Percentiles rank a stretch among this genome's conserved stretches.
Conservation (phyloP, 2,797 vertebrate species). For the Siniperca obscura region DNA sequence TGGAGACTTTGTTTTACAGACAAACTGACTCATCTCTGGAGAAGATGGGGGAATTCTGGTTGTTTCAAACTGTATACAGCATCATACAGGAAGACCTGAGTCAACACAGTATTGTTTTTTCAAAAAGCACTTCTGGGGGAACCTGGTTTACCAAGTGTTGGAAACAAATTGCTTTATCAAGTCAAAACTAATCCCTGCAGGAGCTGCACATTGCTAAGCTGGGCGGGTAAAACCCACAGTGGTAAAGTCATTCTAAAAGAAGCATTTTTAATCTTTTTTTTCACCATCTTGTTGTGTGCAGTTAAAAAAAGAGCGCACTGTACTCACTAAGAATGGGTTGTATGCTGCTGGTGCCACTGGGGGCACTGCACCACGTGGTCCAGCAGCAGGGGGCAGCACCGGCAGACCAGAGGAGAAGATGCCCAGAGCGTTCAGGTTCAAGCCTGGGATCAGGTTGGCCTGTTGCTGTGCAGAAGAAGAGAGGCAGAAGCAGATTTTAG, state of each 20-base stretch:
- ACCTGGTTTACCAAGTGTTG: constrained; percentile 38
- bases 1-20: constrained; percentile 74
- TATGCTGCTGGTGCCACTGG: constrained; percentile 84
- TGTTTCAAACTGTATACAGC: constrained; percentile 54
- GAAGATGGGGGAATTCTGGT: constrained; percentile 72
- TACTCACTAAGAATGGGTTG: constrained; percentile 92
- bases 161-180: constrained; percentile 38
- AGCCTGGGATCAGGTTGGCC: constrained; percentile 93
- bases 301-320: constrained; percentile 68
- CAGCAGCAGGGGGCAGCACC: constrained; percentile 86
- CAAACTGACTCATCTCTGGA: constrained; percentile 78
- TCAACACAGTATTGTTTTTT: constrained; percentile 55
- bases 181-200: constrained; percentile 31
- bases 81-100: constrained; percentile 60
- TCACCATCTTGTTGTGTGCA: background rate
- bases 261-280: background rate
- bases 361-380: constrained; percentile 85
- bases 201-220: background rate
- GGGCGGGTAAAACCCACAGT: background rate
- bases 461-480: constrained; percentile 87
- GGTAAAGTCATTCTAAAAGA: constrained; percentile 10
- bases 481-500: background rate
- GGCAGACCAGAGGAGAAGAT: constrained; percentile 95
- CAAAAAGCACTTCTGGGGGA: constrained; percentile 36
- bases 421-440: constrained; percentile 94